Evolutionary conservation across 2,797 vertebrate genomes (phyloP), one percentile per base, ranked within the genome.

Genomic region (Taenioides sp.): DNA sequence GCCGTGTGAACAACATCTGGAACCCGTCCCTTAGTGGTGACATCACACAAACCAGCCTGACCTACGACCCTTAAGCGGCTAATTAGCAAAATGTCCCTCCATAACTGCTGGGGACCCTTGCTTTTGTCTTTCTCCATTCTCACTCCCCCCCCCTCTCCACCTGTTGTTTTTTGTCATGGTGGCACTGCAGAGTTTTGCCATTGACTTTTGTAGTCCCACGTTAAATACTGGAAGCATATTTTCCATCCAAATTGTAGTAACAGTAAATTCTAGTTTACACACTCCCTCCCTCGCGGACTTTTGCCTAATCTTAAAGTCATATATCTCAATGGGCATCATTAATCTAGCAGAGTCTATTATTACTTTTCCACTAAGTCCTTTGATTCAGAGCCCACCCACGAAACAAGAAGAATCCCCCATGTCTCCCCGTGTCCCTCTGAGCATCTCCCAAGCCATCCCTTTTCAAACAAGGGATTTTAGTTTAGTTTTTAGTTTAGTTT

Each of bases 321-420:
- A 84, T 76, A 89, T 85, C 86, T 87, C 80, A 65, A 84, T 86
- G 79, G 84, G 82, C 86, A 89, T 87, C 92, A 93, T 93, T 85
- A 93, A 93, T 93, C 92, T 91, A 77, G 65, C 79, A 73, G 79
- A 81, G 81, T 92, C 85, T 91, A 90, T 91, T 90, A 90, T 92
- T 92, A 89, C 86, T 91, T 89, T 86, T 86, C 79, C 81, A 72
- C 88, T 87, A 84, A 88, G 87, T 89, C 88, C 87, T 91, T 93
- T 92, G 88, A 91, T 91, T 89, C 85, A 77, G 70, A 84, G 91
- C 87, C 92, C 92, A 93, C 91, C 90, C 91, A 90, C 72, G 77
- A 92, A n/a, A 62, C 60, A 37, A 31, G 86, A 89, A 80, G 77
- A 84, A 80, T 77, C 60, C 73, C 66, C 67, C 78, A 78, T 69